phyloP scores from a whole-genome alignment of 1,140 invertebrate species.

The Antheraea pernyi region DNA sequence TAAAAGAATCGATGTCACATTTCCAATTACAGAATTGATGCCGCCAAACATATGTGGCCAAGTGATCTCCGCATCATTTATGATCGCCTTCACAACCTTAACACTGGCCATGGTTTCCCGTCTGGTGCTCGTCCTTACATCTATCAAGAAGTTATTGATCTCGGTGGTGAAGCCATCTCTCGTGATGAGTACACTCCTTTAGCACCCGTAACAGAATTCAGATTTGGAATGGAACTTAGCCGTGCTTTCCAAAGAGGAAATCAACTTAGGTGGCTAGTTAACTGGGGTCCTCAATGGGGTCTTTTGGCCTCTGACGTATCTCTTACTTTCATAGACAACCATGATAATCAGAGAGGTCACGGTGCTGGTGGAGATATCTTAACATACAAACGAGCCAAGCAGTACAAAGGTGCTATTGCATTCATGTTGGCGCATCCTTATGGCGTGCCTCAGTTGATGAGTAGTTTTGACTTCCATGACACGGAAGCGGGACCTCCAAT shows the following conservation, averaged over 20 bases:
- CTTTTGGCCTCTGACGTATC: conserved; percentile 78
- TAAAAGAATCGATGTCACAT: neutral
- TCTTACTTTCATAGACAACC: conserved; percentile 84
- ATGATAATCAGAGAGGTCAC: conserved; percentile 81
- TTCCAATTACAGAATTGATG: conserved; percentile 80
- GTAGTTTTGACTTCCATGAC: conserved; percentile 83
- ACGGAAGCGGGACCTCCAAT: conserved; percentile 82
- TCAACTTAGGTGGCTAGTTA: conserved; percentile 65
- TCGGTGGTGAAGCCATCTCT: conserved; percentile 83
- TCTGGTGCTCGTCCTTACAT: conserved; percentile 82
- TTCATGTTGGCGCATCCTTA: conserved; percentile 94
- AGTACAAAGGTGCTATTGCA: conserved; percentile 85
- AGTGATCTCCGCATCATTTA: conserved; percentile 84
- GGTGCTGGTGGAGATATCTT: conserved; percentile 80
- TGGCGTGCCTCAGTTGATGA: conserved; percentile 88
- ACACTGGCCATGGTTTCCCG: conserved; percentile 81
- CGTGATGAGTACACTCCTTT: conserved; percentile 83
- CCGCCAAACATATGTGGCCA: conserved; percentile 92
- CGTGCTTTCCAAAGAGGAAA: conserved; percentile 55
- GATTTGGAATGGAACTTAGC: conserved; percentile 64
- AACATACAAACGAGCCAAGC: conserved; percentile 80
- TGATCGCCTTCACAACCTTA: conserved; percentile 81
- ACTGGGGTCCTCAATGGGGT: conserved; percentile 81
- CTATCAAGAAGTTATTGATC: conserved; percentile 91
- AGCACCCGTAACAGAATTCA: conserved; percentile 88